Evolutionary conservation across 2,113 vertebrate genomes (phyloP), one percentile per base, ranked within the genome.

Genomic region (Tychaedon coryphoeus): DNA sequence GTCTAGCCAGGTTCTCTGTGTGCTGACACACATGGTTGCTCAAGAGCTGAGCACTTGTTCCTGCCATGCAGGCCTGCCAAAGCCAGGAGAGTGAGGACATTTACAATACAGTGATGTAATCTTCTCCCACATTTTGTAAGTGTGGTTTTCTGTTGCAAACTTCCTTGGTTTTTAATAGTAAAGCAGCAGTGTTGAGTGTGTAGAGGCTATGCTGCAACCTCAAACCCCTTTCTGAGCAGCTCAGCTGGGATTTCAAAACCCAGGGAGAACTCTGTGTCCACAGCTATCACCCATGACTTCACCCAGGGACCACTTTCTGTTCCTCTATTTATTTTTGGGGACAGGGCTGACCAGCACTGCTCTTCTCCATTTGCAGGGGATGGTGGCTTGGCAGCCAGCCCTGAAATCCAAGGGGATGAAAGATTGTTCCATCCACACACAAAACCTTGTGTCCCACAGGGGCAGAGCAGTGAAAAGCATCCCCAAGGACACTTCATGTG

Each of bases 21-120:
- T 2, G 6, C 75, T 95, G 90, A 86, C 86, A 96, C 60, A 61
- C 72, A 60, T 34, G 79, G 70, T 96, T 97, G 67, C 93, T 91
- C 92, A 97, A 94, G 92, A 96, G 48, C 54, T 85, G 74, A 70
- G 61, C 82, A 86, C 95, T 95, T 80, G 75, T 74, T 95, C 57
- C 90, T 95, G 67, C 76, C 88, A 67, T 57, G 72, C 72, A 75
- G 19, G 18, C 53, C 75, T 78, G 54, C 75, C 65, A 91, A 36
- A 93, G 74, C 58, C 75, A 88, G 90, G 71, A 60, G 10, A 91
- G 77, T 40, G 69, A 54, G 61, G 72, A 57, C 90, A 53, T 95
- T 92, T 79, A 93, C 92, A 93, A 69, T 26, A 6, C 40, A 73
- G 33, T 96, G 95, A 97, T 92, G 96, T 90, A 96, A 97, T 43